Evolutionary conservation across 1,140 invertebrate species (phyloP), one percentile per base, ranked within the genome.

Genomic region (Halictus rubicundus): DNA sequence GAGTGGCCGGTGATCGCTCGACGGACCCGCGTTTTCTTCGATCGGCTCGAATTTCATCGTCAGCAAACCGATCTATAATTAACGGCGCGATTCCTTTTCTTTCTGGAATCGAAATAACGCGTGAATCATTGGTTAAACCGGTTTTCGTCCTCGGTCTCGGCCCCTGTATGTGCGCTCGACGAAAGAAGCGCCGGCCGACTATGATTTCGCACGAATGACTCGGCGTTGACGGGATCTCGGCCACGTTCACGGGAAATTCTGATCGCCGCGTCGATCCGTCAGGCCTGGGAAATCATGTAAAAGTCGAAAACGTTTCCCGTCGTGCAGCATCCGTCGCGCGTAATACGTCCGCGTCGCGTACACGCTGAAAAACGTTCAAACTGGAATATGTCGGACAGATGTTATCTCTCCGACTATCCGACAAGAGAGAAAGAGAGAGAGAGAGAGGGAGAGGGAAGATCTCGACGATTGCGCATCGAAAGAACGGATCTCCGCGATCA

Each of bases 101-200:
- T 80, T 32, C 78, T 27, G 23, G 66, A 65, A 84, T 72, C 54
- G 65, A 59, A 85, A 69, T 52, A 81, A 84, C 37, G 66, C 60
- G 79, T 78, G 79, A 85, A 74, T 85, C 84, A 85, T 69, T 52
- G 57, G 54, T 84, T 32, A 71, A 84, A 85, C 84, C 84, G 84
- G 84, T 85, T 85, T 52, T 23, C 21, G 14, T 27, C 65, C 25
- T 25, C 63, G 60, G 81, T 59, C 25, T 52, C 23, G 9, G 3
- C 9, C 49, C 37, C 64, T 52, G 21, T 42, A n/a, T n/a, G n/a
- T n/a, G n/a, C n/a, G 69, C 23, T 60, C 74, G 82, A 85, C 65
- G 78, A 81, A 65, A 78, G 66, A 42, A 42, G 12, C 21, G 52
- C 46, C 37, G 37, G 27, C 71, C 39, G 61, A 39, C 65, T 83